phyloP scores from a whole-genome alignment of 2,888 invertebrate species.

The Latrodectus hesperus region DNA sequence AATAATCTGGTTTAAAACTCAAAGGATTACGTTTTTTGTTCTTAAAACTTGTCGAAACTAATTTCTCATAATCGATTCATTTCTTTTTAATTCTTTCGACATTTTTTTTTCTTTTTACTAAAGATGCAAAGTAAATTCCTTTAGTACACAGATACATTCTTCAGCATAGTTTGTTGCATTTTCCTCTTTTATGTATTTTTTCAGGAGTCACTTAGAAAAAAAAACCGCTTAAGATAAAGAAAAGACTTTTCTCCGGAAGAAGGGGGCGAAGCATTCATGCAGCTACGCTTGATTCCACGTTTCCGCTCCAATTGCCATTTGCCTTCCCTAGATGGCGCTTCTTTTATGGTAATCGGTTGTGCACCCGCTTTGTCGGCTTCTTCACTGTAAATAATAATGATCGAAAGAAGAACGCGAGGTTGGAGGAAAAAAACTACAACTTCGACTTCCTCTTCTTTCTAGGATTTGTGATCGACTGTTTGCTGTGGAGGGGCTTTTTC shows the following conservation, averaged over 20 bases:
- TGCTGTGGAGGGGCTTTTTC: slow-evolving; percentile 60
- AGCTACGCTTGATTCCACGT: slow-evolving; percentile 55
- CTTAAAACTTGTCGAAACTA: slow-evolving; percentile 4
- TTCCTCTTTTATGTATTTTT: slow-evolving; percentile 1
- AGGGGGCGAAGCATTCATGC: slow-evolving; percentile 30
- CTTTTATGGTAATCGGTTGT: slow-evolving; percentile 68
- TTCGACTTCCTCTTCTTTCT: slow-evolving; percentile 18
- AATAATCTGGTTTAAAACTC: too few relatives aligned
- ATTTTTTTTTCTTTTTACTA: neutral
- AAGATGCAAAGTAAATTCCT: slow-evolving; percentile 50
- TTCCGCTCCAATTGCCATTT: slow-evolving; percentile 65
- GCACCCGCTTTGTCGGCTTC: slow-evolving; percentile 67
- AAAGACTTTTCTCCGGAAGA: slow-evolving; percentile 9
- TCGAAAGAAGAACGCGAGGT: slow-evolving; percentile 7
- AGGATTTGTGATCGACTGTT: slow-evolving; percentile 67
- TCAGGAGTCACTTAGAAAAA: slow-evolving; percentile 9
- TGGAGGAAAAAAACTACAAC: slow-evolving; percentile 23
- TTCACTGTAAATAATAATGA: slow-evolving; percentile 68
- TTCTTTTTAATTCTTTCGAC: neutral
- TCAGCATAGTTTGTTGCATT: slow-evolving; percentile 55
- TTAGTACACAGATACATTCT: slow-evolving; percentile 37
- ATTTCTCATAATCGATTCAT: slow-evolving; percentile 2
- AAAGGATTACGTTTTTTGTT: neutral
- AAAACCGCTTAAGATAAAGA: slow-evolving; percentile 22
- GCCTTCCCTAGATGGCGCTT: slow-evolving; percentile 63